Percentiles rank a stretch among this genome's conserved stretches.
Evolutionary conservation across 1,140 invertebrate species (phyloP).

Genomic region (Drosophila micromelanica): DNA sequence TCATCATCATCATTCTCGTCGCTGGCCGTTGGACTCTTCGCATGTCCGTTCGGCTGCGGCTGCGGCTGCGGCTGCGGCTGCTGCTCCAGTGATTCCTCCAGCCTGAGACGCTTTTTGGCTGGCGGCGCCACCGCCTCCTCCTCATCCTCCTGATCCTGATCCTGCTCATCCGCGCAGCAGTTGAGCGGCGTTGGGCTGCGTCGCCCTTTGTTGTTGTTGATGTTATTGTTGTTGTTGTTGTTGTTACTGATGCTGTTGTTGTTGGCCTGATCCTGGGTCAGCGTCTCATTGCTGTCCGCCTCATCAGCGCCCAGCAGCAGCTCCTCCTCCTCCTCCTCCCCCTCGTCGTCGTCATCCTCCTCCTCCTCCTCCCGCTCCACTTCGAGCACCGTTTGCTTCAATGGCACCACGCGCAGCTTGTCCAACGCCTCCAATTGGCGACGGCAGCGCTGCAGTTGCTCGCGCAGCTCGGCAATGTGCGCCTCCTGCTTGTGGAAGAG

Average conservation of each 20-base stretch:
- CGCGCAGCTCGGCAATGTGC: constrained; percentile 73
- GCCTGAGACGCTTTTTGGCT: constrained; percentile 55
- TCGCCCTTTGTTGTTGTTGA: constrained; percentile 9
- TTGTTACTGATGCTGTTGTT: constrained; percentile 65
- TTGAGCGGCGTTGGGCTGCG: constrained; percentile 59
- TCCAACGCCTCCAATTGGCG: constrained; percentile 58
- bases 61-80: constrained; percentile 11
- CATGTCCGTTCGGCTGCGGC: constrained; percentile 27
- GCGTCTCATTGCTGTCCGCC: constrained; percentile 46
- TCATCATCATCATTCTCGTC: constrained; percentile 4
- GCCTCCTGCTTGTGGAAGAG: constrained; percentile 70
- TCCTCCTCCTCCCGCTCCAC: background rate
- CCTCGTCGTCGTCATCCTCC: constrained; percentile 25
- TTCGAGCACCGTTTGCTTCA: constrained; percentile 49
- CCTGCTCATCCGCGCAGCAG: constrained; percentile 19
- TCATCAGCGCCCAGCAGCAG: constrained; percentile 8
- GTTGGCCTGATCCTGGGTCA: constrained; percentile 62
- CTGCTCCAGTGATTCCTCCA: constrained; percentile 28
- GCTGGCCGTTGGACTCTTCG: constrained; percentile 51
- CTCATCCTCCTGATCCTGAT: constrained; percentile 20
- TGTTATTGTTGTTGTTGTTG: too few relatives aligned
- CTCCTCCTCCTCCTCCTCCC: constrained; percentile 27
- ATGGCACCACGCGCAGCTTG: constrained; percentile 67
- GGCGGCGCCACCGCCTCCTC: constrained; percentile 22
- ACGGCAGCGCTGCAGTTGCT: constrained; percentile 71